phyloP scores from a whole-genome alignment of 2,113 vertebrate genomes.

The Chloropsis cyanopogon region DNA sequence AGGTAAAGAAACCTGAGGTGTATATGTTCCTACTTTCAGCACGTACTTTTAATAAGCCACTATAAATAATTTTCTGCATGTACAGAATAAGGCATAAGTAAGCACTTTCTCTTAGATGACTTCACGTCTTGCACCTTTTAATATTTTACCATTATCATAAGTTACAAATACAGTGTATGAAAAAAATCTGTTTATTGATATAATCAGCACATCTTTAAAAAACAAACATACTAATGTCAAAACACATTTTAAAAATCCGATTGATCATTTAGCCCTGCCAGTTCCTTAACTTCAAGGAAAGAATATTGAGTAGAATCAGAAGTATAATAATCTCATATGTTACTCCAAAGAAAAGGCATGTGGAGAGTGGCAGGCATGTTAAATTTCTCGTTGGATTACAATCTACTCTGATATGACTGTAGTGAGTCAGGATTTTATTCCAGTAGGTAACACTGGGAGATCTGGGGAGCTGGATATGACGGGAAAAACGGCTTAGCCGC shows the following conservation, averaged over 20 bases:
- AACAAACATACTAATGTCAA: slow-evolving; percentile 53
- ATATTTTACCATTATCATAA: slow-evolving; percentile 42
- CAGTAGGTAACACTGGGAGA: neutral
- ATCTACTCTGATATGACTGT: slow-evolving; percentile 49
- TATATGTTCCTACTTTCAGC: neutral
- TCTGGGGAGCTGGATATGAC: neutral
- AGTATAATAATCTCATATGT: slow-evolving; percentile 46
- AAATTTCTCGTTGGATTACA: slow-evolving; percentile 1
- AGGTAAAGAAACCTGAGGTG: neutral
- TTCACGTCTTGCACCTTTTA: slow-evolving; percentile 48
- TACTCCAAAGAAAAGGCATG: slow-evolving; percentile 51
- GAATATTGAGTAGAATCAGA: slow-evolving; percentile 44
- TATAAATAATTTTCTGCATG: neutral
- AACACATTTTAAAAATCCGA: slow-evolving; percentile 57
- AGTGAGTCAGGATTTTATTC: slow-evolving; percentile 5
- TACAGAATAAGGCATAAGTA: slow-evolving; percentile 47
- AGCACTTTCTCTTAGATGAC: slow-evolving; percentile 3
- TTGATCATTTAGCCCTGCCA: slow-evolving; percentile 43
- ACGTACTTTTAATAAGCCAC: neutral
- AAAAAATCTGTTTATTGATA: slow-evolving; percentile 70
- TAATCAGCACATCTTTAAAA: slow-evolving; percentile 56
- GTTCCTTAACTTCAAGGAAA: slow-evolving; percentile 33
- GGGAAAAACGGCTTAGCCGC: neutral
- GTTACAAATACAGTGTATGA: slow-evolving; percentile 60
- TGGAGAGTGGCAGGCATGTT: slow-evolving; percentile 21